Percentiles rank a stretch among this genome's conserved stretches.
These are phyloP conservation scores for Xestia ashworthii DNA, from an alignment of 2,888 invertebrate species.

Conservation along the genomic window DNA sequence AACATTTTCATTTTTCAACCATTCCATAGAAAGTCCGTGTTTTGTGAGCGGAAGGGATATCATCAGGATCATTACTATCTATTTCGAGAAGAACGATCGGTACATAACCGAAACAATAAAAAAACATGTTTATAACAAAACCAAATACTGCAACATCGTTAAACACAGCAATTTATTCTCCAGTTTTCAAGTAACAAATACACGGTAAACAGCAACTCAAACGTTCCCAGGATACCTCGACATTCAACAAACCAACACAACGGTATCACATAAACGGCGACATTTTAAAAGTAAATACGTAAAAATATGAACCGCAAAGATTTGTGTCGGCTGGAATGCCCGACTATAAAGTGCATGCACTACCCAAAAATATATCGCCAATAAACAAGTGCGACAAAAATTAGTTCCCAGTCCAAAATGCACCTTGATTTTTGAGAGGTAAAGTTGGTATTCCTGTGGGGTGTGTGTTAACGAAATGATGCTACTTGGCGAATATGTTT, in stretches of 20 bases:
- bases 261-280: slow-evolving; percentile 53
- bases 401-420: slow-evolving; percentile 46
- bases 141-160: slow-evolving; percentile 16
- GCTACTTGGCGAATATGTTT: slow-evolving; percentile 75
- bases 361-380: slow-evolving; percentile 80
- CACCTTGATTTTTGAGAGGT: slow-evolving; percentile 55
- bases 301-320: slow-evolving; percentile 81
- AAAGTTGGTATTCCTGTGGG: slow-evolving; percentile 64
- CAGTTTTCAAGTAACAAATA: slow-evolving; percentile 29
- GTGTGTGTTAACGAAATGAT: slow-evolving; percentile 72
- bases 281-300: slow-evolving; percentile 61
- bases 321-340: slow-evolving; percentile 73
- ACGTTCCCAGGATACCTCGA: slow-evolving; percentile 35
- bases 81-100: neutral
- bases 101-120: neutral
- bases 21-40: neutral
- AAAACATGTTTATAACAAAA: neutral
- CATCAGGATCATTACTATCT: neutral
- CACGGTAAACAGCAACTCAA: slow-evolving; percentile 30
- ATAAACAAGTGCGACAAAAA: slow-evolving; percentile 75
- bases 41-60: neutral
- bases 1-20: neutral
- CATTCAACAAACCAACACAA: slow-evolving; percentile 48
- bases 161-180: slow-evolving; percentile 8
- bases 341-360: slow-evolving; percentile 78